Base-by-base conservation (phyloP, 2,888 invertebrate genomes). In the Archips xylosteana region DNA sequence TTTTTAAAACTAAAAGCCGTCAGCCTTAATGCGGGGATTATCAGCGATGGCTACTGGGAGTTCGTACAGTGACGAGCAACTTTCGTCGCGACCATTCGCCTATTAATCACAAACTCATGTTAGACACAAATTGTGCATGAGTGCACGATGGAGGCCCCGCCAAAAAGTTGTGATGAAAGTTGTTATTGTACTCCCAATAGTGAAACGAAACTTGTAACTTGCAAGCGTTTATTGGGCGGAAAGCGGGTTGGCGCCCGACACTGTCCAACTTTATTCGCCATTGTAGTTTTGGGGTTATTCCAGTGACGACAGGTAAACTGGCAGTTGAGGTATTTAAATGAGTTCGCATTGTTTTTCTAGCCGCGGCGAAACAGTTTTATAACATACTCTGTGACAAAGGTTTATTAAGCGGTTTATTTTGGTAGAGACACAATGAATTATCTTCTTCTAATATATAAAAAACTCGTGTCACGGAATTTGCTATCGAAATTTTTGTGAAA, bases 301-400 rank as follows among this genome's bases (percentile, higher is more conserved):
- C 64, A 70, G 74, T 70, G 74, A 70, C 70, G 74, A 74, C 74
- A 74, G 74, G 74, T 74, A 74, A 70, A 65, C 65, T 69, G 64
- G 57, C 62, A 63, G 73, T 73, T 68, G 63, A 61, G 68, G 72
- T 62, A 69, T 73, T 69, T 73, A 64, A 73, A 73, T 68, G 68
- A 68, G 59, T 68, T 59, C 59, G 34, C 68, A 42, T 68, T 69
- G 64, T 73, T 69, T 73, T 69, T 64, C 13, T 51, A n/a, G 12
- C 68, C 47, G 34, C 36, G 60, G 64, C 64, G 45, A 36, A 47
- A 64, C 10, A 36, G 57, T 64, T 47, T 64, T 34, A 39, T 15
- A 23, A 10, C 32, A 10, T 15, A 15, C 32, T 34, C 34, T 47
- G 49, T 32, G 57, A 23, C 12, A 32, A 23, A 60, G 3, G 60